Evolutionary conservation across 92 coral and sea anemone species (phyloP), one percentile per base, ranked within the genome.

Genomic region (Hydrozoanthus gracilis): DNA sequence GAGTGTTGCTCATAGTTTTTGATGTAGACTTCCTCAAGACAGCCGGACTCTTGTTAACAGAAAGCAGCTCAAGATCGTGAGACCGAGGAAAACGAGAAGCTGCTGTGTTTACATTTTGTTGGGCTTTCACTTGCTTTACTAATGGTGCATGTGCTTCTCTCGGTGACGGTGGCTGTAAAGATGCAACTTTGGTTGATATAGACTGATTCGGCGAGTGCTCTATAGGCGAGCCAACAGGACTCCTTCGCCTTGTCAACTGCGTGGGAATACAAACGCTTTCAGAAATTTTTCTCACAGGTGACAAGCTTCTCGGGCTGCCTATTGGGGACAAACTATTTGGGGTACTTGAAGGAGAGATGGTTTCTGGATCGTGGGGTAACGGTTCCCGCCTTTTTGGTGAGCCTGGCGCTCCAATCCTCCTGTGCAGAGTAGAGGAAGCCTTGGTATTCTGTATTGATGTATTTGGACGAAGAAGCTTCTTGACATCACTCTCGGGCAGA

Each of bases 31-130:
- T 16, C 48, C 73, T 48, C 85, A 65, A 65, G 27, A 16, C 72
- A 65, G 51, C 73, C 17, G 61, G 45, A 47, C 8, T 27, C n/a
- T 49, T 65, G 20, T 80, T 62, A 70, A 80, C 4, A 17, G 73
- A 47, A 66, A 65, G 74, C 62, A 51, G 14, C 27, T 55, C 18
- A 4, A 47, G 39, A 70, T 80, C 73, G 18, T 27, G 27, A 5
- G 85, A 8, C 44, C 46, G 73, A 7, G 85, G 49, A 18, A 80
- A 80, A 65, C 27, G 55, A 49, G 85, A 80, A 46, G 75, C 85
- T 0, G 64, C 60, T 35, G 3, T 45, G 69, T 80, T 80, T 66
- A 80, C 72, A 10, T 47, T 80, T 44, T 66, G 61, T 48, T 47
- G 20, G 20, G 51, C 73, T 80, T 64, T 80, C 48, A 80, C 85